Evolutionary conservation across 2,797 vertebrate species (phyloP), one percentile per base, ranked within the genome.

Genomic region (Argya squamiceps): DNA sequence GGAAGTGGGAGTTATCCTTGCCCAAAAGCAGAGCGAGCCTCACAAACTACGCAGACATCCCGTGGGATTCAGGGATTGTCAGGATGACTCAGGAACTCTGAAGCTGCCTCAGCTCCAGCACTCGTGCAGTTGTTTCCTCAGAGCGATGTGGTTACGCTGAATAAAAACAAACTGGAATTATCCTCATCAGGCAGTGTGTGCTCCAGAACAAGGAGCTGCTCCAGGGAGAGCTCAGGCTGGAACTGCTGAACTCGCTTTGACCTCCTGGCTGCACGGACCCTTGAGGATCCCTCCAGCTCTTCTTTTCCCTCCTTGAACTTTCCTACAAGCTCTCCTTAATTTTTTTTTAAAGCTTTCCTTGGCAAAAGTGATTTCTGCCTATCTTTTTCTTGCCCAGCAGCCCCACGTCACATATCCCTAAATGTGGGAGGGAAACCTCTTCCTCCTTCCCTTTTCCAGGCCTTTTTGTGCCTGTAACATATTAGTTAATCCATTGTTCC

Each of bases 21-120:
- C 37, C 22, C 2, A 1, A 39, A 71, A 55, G 53, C 22, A 68
- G 60, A 44, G 41, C 0, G 0, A 88, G 36, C 30, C 59, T 69
- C 67, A 12, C 30, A 19, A 52, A 14, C 15, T 4, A 32, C 10
- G 1, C 1, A 12, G 0, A 0, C 5, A 17, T 26, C 52, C 43
- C 16, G 4, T 9, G 46, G 76, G 63, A 58, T 32, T 49, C 19
- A 1, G 53, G 80, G 59, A 55, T 76, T 32, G 21, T 4, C 1
- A 1, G 39, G 55, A 37, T 34, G 75, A 20, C 8, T 29, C 59
- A 19, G 73, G 74, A 79, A 3, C 15, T 20, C 26, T 6, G 2
- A 14, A 32, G 5, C 37, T 44, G 49, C 71, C 81, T 50, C 3
- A 12, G 11, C 63, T 58, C 37, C 46, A 49, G 83, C 34, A 3